Conservation (phyloP, 2,113 vertebrate species). For the Camelus dromedarius region DNA sequence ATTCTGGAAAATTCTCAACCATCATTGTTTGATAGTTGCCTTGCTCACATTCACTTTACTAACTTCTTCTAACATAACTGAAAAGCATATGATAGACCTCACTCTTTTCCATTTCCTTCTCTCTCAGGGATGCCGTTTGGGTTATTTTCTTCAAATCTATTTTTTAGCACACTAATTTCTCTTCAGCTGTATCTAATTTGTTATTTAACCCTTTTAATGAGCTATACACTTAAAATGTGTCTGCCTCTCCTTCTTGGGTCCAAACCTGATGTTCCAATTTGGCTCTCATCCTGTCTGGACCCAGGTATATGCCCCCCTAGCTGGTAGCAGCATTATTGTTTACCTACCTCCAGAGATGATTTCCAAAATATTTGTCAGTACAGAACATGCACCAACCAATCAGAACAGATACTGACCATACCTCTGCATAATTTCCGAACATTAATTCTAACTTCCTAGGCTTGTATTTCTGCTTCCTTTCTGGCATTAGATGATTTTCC, state of each 20-base stretch:
- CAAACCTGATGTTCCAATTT: background rate
- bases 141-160: constrained; percentile 8
- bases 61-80: background rate
- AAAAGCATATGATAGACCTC: background rate
- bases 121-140: constrained; percentile 7
- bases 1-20: background rate
- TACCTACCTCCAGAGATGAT: constrained; percentile 6
- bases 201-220: constrained; percentile 16
- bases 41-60: background rate
- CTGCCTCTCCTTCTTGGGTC: background rate
- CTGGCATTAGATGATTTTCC: background rate
- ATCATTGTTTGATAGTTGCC: background rate
- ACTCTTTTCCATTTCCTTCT: background rate
- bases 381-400: background rate
- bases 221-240: background rate
- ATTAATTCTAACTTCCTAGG: background rate
- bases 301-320: background rate
- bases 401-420: background rate
- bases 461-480: constrained; percentile 13
- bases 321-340: background rate
- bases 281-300: background rate
- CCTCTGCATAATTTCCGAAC: background rate
- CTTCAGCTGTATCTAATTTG: background rate
- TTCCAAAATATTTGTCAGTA: constrained; percentile 13
- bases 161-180: background rate